These are phyloP conservation scores for Zenarchopterus dispar DNA, from an alignment of 2,797 vertebrate genomes.

Conservation along the genomic window DNA sequence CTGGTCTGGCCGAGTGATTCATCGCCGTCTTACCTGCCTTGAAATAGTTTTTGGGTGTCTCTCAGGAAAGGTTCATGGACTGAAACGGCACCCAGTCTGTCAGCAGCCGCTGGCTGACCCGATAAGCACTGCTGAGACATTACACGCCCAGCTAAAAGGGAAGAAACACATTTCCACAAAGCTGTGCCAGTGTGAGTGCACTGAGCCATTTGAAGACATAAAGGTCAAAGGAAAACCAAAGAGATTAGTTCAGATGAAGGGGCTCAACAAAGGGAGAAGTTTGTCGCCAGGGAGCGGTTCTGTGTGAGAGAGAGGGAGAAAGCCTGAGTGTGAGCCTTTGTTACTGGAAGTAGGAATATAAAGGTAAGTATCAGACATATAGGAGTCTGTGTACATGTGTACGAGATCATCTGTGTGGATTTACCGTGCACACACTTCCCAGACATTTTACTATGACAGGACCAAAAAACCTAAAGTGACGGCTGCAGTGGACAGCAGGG, in stretches of 20 bases:
- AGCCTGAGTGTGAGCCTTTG: no score
- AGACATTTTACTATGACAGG: no score
- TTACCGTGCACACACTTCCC: no score
- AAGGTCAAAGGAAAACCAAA: constrained; percentile 71
- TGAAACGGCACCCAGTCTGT: constrained; percentile 57
- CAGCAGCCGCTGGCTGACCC: constrained; percentile 27
- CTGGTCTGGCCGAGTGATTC: constrained; percentile 40
- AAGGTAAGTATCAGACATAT: no score
- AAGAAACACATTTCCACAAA: constrained; percentile 53
- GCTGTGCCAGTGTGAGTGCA: constrained; percentile 44
- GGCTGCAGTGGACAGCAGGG: no score
- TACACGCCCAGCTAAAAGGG: constrained; percentile 53
- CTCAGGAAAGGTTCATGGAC: constrained; percentile 56
- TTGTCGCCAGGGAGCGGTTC: constrained; percentile 56
- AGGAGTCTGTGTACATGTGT: no score
- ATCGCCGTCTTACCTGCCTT: constrained; percentile 46
- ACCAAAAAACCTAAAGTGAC: no score
- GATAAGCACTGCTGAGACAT: constrained; percentile 49
- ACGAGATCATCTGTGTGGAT: no score
- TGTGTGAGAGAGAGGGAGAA: no score
- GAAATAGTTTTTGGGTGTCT: constrained; percentile 48
- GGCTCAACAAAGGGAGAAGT: constrained; percentile 58
- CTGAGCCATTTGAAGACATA: constrained; percentile 55
- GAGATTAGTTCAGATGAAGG: constrained; percentile 72
- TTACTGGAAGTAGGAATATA: no score